A percentile compares a stretch with the other conserved stretches of the same genome.
These are phyloP conservation scores for Habrosyne pyritoides DNA, from an alignment of 2,888 invertebrate species.

Conservation along the genomic window DNA sequence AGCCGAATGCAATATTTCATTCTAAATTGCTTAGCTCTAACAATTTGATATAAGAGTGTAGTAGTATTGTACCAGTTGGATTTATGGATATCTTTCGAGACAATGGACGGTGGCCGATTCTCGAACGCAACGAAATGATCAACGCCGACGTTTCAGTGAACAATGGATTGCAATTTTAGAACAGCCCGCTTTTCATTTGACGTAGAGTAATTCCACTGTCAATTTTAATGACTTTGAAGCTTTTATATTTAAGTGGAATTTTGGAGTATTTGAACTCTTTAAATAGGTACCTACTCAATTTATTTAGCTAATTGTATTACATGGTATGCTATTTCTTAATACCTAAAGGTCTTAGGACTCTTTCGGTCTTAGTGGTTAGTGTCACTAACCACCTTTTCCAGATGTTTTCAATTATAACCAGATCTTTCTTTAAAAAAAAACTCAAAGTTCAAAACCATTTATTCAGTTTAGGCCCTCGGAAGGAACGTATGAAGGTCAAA, in stretches of 20 bases:
- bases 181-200: conserved; percentile 37
- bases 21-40: conserved; percentile 21
- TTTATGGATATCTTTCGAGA: conserved; percentile 41
- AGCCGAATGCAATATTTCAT: conserved; percentile 14
- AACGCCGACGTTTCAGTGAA: conserved; percentile 32
- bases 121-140: conserved; percentile 49
- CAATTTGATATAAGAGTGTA: conserved; percentile 19
- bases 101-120: conserved; percentile 30
- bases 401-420: no score
- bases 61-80: conserved; percentile 27
- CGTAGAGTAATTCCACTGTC: conserved; percentile 35
- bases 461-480: no score
- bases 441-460: no score
- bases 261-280: conserved; percentile 1
- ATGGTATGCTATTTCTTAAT: neutral
- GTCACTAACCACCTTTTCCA: no score
- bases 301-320: neutral
- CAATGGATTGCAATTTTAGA: conserved; percentile 54
- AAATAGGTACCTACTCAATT: conserved; percentile 8
- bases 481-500: no score
- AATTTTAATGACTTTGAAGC: conserved; percentile 37
- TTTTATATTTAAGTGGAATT: neutral
- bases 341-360: no score
- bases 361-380: no score
- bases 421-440: no score